Evolutionary conservation across 2,113 vertebrate species (phyloP).

Genomic region (Gasterosteus aculeatus): DNA sequence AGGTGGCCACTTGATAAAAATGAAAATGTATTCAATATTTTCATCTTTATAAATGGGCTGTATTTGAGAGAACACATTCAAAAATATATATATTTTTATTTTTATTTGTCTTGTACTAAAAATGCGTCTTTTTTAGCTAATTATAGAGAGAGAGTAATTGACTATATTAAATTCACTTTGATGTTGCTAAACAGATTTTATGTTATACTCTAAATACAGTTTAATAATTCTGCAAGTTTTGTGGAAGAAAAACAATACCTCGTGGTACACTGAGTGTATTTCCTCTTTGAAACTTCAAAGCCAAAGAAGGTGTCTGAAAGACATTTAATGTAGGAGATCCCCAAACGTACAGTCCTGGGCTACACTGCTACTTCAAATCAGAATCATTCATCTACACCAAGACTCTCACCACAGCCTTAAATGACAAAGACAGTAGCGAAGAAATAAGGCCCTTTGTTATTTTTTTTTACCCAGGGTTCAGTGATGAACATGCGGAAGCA

Average conservation of each 20-base stretch:
- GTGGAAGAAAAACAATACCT: slow-evolving; percentile 32
- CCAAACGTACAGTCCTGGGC: slow-evolving; percentile 34
- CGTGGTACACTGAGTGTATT: slow-evolving; percentile 29
- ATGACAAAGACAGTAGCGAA: slow-evolving; percentile 16
- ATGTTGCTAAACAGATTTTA: not conserved
- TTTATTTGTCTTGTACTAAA: not conserved
- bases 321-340: slow-evolving; percentile 53
- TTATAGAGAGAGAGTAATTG: not conserved
- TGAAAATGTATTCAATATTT: slow-evolving; percentile 51
- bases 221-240: slow-evolving; percentile 24
- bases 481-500: slow-evolving; percentile 34
- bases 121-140: not conserved
- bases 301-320: slow-evolving; percentile 58
- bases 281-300: slow-evolving; percentile 66
- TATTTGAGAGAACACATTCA: slow-evolving; percentile 34
- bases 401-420: slow-evolving; percentile 36
- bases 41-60: slow-evolving; percentile 30
- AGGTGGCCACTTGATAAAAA: slow-evolving; percentile 70
- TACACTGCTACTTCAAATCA: slow-evolving; percentile 40
- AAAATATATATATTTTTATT: slow-evolving; percentile 2
- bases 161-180: not conserved
- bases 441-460: slow-evolving; percentile 28
- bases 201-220: not conserved
- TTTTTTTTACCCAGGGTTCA: slow-evolving; percentile 24
- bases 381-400: slow-evolving; percentile 37